Percentiles rank a stretch among this genome's conserved stretches.
These are phyloP conservation scores for Etheostoma cragini DNA, from an alignment of 2,113 vertebrate genomes.

Conservation along the genomic window DNA sequence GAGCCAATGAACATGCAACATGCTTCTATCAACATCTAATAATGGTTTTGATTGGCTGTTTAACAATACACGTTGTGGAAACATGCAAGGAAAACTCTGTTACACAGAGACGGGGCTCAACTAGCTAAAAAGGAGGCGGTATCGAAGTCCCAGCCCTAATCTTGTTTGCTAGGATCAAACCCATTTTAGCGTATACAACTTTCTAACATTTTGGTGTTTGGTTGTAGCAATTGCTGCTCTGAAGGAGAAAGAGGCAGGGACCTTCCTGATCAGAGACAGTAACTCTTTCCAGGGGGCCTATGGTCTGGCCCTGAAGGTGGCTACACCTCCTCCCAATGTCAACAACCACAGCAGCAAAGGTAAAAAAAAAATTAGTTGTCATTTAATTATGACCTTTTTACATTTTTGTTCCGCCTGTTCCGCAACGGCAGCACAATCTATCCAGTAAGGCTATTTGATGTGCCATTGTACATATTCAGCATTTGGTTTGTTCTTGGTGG, in stretches of 20 bases:
- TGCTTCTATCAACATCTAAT: too few species aligned
- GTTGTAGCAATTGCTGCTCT: conserved; percentile 88
- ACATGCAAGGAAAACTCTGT: too few species aligned
- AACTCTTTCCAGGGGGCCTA: conserved; percentile 96
- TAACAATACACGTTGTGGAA: too few species aligned
- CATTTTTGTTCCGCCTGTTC: neutral
- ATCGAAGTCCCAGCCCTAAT: too few species aligned
- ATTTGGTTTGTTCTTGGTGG: neutral
- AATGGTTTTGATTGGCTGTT: too few species aligned
- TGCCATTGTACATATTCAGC: neutral
- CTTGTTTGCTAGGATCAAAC: too few species aligned
- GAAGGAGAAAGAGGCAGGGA: conserved; percentile 90
- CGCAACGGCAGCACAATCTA: too few species aligned
- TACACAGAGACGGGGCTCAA: too few species aligned
- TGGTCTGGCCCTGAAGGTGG: conserved; percentile 92
- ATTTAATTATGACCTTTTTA: neutral
- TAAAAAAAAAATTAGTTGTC: conserved; percentile 45
- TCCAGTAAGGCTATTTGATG: neutral
- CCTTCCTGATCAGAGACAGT: conserved; percentile 93
- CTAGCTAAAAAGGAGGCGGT: too few species aligned
- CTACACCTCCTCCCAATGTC: conserved; percentile 87
- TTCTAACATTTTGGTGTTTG: conserved; percentile 4
- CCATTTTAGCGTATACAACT: neutral
- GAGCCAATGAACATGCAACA: too few species aligned
- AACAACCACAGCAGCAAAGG: conserved; percentile 88